Evolutionary conservation across 1,140 invertebrate species (phyloP).

Genomic region (Drosophila paulistorum): DNA sequence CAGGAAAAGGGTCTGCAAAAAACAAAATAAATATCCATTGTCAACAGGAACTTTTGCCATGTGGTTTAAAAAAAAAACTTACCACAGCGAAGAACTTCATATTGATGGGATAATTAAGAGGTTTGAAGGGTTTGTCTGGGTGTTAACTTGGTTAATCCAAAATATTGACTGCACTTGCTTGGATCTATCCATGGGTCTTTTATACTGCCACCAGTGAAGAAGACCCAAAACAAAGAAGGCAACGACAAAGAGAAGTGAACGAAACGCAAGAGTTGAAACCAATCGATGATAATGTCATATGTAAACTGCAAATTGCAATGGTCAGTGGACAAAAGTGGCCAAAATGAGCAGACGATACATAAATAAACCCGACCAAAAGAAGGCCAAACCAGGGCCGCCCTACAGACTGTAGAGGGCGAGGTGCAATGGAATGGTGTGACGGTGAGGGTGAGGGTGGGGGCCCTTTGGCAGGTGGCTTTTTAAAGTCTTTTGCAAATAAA

Average conservation of each 20-base stretch:
- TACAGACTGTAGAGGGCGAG: not conserved
- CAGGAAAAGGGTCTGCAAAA: conserved; percentile 60
- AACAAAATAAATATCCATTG: not conserved
- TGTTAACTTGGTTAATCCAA: conserved; percentile 66
- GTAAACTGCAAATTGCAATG: conserved; percentile 72
- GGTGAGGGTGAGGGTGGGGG: not conserved
- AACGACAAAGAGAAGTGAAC: not conserved
- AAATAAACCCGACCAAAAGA: conserved; percentile 45
- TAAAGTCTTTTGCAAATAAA: conserved; percentile 60
- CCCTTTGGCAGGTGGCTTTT: conserved; percentile 14
- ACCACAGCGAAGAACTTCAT: conserved; percentile 76
- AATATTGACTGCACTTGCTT: conserved; percentile 64
- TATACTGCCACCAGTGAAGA: conserved; percentile 44
- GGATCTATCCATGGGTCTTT: conserved; percentile 46
- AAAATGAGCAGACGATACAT: conserved; percentile 60
- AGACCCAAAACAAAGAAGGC: conserved; percentile 15
- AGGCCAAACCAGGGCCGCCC: conserved; percentile 3
- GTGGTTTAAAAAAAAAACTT: conserved; percentile 28
- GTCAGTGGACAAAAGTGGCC: conserved; percentile 32
- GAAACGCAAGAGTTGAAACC: conserved; percentile 20
- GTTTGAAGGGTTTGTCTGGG: conserved; percentile 3
- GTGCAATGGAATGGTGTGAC: not conserved
- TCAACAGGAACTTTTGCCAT: not conserved
- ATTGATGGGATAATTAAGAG: conserved; percentile 24
- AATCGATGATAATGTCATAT: conserved; percentile 68